A percentile compares a stretch with the other conserved stretches of the same genome.
Conservation (phyloP, 2,888 invertebrate genomes). For the Balanococcus diminutus region DNA sequence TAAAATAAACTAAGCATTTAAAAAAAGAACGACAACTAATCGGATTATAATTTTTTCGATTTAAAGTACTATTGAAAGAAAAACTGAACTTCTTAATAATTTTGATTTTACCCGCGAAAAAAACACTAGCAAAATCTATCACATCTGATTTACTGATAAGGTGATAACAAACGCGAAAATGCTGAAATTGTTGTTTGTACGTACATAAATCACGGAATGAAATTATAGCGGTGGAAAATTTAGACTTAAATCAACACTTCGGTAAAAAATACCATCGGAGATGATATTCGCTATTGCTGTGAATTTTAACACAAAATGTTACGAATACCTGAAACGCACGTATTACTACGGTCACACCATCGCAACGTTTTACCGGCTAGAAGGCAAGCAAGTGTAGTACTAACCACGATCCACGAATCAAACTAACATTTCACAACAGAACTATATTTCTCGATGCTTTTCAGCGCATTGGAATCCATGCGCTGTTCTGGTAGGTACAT, state of each 20-base stretch:
- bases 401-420: background rate
- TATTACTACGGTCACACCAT: background rate
- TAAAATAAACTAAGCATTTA: background rate
- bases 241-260: background rate
- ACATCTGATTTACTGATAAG: background rate
- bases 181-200: background rate
- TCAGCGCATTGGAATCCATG: constrained; percentile 1
- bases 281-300: background rate
- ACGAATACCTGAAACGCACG: background rate
- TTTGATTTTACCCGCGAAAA: background rate
- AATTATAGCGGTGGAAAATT: background rate
- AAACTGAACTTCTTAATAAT: no score
- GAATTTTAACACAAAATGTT: background rate
- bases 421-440: background rate
- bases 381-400: background rate
- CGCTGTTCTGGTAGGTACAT: background rate
- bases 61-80: no score
- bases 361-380: background rate
- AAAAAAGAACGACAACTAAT: background rate
- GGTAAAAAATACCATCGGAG: background rate
- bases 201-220: background rate
- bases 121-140: background rate
- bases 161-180: background rate
- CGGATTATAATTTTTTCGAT: background rate
- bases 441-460: background rate